phyloP scores from a whole-genome alignment of 2,888 invertebrate genomes.

The Oxycera nigricornis region DNA sequence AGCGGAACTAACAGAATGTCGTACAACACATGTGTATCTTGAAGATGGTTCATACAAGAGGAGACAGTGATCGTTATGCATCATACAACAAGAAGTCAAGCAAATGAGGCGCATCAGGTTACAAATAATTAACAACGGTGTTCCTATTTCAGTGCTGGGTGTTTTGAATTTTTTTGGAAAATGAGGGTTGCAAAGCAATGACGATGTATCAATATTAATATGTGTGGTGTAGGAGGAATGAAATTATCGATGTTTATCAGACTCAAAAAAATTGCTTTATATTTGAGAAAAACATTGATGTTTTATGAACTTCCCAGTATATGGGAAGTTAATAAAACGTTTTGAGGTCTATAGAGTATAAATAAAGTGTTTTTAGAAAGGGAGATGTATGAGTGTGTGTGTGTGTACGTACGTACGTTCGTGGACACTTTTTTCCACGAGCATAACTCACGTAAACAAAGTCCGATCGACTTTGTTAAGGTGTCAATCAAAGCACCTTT shows the following conservation, averaged over 20 bases:
- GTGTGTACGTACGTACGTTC: too few relatives aligned
- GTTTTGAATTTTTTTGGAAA: background rate
- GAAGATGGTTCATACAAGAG: too few relatives aligned
- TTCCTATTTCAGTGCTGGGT: background rate
- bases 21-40: background rate
- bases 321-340: too few relatives aligned
- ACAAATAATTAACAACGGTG: background rate
- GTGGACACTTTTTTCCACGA: too few relatives aligned
- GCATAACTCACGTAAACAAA: too few relatives aligned
- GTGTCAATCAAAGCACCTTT: too few relatives aligned
- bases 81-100: background rate
- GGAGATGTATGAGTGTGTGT: too few relatives aligned
- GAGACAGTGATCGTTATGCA: background rate
- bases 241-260: background rate
- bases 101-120: conserved; percentile 6
- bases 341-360: too few relatives aligned
- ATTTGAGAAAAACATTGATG: too few relatives aligned
- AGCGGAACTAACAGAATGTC: background rate
- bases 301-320: too few relatives aligned
- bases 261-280: background rate
- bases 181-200: background rate
- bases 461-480: too few relatives aligned
- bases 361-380: too few relatives aligned
- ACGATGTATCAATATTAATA: background rate
- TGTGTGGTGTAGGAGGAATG: background rate